A percentile compares a stretch with the other conserved stretches of the same genome.
These are phyloP conservation scores for Phalacrocorax pelagicus DNA, from an alignment of 2,113 vertebrate genomes.

Conservation along the genomic window DNA sequence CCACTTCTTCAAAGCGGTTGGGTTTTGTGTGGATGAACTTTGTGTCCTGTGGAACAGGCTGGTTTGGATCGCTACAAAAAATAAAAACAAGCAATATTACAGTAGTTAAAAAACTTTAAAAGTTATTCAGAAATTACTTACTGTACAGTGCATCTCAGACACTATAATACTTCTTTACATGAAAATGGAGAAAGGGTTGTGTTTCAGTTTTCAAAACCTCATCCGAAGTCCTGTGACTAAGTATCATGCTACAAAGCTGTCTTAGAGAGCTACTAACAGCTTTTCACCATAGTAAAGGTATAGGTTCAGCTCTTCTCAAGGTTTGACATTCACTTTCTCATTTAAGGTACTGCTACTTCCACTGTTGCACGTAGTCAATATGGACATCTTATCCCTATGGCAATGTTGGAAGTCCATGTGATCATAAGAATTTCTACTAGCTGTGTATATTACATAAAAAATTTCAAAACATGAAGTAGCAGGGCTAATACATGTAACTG, in stretches of 20 bases:
- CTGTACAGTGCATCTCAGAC: background rate
- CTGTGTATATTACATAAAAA: background rate
- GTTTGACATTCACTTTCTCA: background rate
- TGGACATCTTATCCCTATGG: background rate
- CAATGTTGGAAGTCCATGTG: background rate
- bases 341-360: background rate
- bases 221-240: background rate
- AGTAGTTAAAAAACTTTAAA: background rate
- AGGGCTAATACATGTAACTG: background rate
- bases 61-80: conserved; percentile 88
- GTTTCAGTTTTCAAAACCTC: background rate
- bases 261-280: background rate
- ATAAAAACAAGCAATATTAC: conserved; percentile 4
- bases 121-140: background rate
- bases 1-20: conserved; percentile 96
- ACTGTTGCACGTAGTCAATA: background rate
- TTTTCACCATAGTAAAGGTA: background rate
- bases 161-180: background rate
- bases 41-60: conserved; percentile 95
- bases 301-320: background rate
- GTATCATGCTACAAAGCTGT: background rate
- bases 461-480: background rate
- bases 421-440: background rate
- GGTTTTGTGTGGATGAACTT: conserved; percentile 98
- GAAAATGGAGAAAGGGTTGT: background rate